Base-by-base conservation (phyloP, 2,113 vertebrate genomes). In the Sus scrofa region DNA sequence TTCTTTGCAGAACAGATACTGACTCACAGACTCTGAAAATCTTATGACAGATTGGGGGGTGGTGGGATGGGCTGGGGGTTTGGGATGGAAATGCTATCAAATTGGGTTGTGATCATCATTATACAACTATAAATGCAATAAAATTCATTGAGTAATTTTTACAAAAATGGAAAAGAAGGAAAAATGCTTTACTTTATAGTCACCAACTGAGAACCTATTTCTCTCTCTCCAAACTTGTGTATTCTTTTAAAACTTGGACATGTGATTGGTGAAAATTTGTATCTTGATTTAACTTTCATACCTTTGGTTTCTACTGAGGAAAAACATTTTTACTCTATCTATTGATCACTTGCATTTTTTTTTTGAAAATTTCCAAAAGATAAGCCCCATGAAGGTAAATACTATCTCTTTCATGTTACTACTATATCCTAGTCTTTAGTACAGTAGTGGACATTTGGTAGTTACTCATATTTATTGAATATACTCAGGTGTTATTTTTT, bases 241-340 rank as follows among this genome's bases (percentile, higher is more conserved):
- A 79, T 73, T 77, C 30, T 70, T 96, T 79, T 86, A 34, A 11
- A 79, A 56, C 26, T 32, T 70, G 26, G 52, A 44, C 20, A 54
- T 67, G 67, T 82, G n/a, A 50, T 92, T 82, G 10, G 68, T 83
- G 52, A 92, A 92, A 62, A 71, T 56, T 27, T 65, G 2, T 79
- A 56, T 73, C 44, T n/a, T n/a, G n/a, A n/a, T n/a, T 86, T 63
- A 54, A 79, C 86, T 95, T 91, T 91, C 27, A 86, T 32, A 2
- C 39, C 24, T 62, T 39, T 86, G 56, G 34, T 20, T 71, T 77
- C 79, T 91, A 44, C 20, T 70, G 26, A 78, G 18, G 71, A 37
- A 85, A 58, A 50, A 4, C 32, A 30, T 26, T 32, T 82, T 60
- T 39, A 18, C n/a, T 58, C 37, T 85, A 34, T 78, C 4, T 89